Evolutionary conservation across 1,140 invertebrate genomes (phyloP).

Genomic region (Apis laboriosa): DNA sequence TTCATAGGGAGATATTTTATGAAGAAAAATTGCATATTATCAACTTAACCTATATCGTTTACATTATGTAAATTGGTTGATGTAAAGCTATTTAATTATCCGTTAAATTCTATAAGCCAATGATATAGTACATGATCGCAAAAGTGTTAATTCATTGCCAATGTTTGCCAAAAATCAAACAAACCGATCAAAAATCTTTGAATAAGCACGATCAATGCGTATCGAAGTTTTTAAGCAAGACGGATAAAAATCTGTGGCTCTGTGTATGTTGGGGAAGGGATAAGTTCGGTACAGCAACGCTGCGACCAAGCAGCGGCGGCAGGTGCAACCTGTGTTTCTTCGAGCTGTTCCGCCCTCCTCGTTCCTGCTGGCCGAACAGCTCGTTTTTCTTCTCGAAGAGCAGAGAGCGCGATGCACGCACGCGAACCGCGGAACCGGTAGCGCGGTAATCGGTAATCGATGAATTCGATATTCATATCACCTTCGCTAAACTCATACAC

Average conservation of each 20-base stretch:
- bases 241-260: slow-evolving; percentile 28
- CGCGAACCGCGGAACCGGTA: slow-evolving; percentile 48
- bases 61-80: neutral
- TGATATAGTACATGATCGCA: neutral
- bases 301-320: slow-evolving; percentile 2
- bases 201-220: neutral
- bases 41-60: too few species aligned
- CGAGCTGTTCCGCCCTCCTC: slow-evolving; percentile 41
- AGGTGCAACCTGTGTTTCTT: slow-evolving; percentile 58
- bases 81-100: neutral
- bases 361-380: slow-evolving; percentile 38
- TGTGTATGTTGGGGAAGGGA: slow-evolving; percentile 34
- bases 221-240: slow-evolving; percentile 20
- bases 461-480: slow-evolving; percentile 54
- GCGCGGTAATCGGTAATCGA: slow-evolving; percentile 51
- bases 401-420: slow-evolving; percentile 21
- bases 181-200: neutral
- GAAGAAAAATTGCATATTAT: too few species aligned
- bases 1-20: too few species aligned
- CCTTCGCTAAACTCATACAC: slow-evolving; percentile 25
- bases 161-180: slow-evolving; percentile 12
- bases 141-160: neutral
- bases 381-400: slow-evolving; percentile 53
- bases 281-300: slow-evolving; percentile 10
- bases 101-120: neutral